Evolutionary conservation across 2,888 invertebrate species (phyloP), one percentile per base, ranked within the genome.

Genomic region (Aphodius granarius): DNA sequence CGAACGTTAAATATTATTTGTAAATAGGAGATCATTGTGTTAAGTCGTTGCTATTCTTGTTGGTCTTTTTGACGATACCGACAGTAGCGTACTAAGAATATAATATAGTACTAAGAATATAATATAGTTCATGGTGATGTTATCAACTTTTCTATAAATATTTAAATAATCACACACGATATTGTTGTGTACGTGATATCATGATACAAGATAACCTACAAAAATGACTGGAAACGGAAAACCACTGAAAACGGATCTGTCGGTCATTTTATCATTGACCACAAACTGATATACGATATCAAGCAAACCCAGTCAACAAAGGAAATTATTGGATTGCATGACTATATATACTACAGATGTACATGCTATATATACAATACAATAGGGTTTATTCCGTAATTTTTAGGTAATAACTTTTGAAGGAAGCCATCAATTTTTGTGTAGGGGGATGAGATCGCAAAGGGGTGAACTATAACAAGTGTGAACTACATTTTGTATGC

Each of bases 171-270:
- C 21, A 18, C 6, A 17, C 9, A 43, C 63, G n/a, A 72, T 71
- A 23, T 71, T 71, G 18, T 23, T 73, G 73, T 76, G 73, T 68
- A 71, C 73, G 70, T 71, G 76, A 20, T 23, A 70, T 20, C 66
- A 62, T 65, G 70, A 63, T 80, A 78, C 78, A 65, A 75, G 43
- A 43, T 43, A 43, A 43, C 43, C n/a, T n/a, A 78, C 73, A 79
- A 64, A 66, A 73, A 16, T 19, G 79, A 72, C 75, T 81, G 84
- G 84, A 84, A 84, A 81, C 83, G 84, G 84, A 82, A 85, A 85
- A 85, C 85, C 85, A 78, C 84, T 80, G 82, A 83, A 83, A 84
- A 82, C 81, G 78, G 81, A 84, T 84, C 77, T 78, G n/a, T n/a
- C n/a, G 43, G 43, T 43, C 43, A 43, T 43, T 43, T 43, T 43